phyloP scores from a whole-genome alignment of 2,797 vertebrate genomes.

The Pipistrellus nathusii region DNA sequence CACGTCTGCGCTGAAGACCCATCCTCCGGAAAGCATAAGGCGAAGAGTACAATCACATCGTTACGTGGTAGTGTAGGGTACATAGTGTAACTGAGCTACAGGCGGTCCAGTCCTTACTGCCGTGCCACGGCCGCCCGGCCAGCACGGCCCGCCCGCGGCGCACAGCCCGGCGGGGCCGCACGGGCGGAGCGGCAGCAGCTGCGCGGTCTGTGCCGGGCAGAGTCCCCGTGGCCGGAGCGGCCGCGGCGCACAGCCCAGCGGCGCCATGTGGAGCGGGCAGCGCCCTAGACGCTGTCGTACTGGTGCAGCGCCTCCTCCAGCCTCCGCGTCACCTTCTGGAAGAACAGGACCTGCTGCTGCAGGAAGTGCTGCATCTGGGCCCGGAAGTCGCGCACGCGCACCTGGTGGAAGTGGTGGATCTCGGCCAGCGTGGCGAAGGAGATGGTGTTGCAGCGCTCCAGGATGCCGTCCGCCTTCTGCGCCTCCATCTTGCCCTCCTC shows the following conservation, averaged over 20 bases:
- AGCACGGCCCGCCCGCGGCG: no score
- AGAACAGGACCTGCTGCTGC: constrained; percentile 97
- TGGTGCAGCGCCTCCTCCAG: constrained; percentile 97
- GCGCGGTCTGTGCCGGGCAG: constrained; percentile 71
- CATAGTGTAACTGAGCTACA: constrained; percentile 88
- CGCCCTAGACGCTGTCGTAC: constrained; percentile 95
- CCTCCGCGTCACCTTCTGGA: constrained; percentile 97
- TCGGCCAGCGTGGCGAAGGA: constrained; percentile 97
- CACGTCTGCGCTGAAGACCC: constrained; percentile 87
- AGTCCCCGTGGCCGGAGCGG: constrained; percentile 21
- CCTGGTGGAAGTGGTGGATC: constrained; percentile 98
- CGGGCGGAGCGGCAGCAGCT: constrained; percentile 70
- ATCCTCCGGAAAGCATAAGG: constrained; percentile 90
- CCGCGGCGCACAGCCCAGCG: neutral
- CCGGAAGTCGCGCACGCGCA: constrained; percentile 97
- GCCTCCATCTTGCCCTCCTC: constrained; percentile 98
- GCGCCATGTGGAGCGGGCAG: no score
- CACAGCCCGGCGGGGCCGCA: no score
- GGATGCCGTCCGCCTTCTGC: constrained; percentile 94
- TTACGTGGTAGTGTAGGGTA: constrained; percentile 91
- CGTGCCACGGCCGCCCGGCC: no score
- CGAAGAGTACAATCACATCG: constrained; percentile 89
- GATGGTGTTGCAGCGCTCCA: constrained; percentile 98
- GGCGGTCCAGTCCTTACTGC: no score
- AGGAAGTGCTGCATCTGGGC: constrained; percentile 98